Evolutionary conservation across 1,140 invertebrate species (phyloP), one percentile per base, ranked within the genome.

Genomic region (Heliconius nattereri): DNA sequence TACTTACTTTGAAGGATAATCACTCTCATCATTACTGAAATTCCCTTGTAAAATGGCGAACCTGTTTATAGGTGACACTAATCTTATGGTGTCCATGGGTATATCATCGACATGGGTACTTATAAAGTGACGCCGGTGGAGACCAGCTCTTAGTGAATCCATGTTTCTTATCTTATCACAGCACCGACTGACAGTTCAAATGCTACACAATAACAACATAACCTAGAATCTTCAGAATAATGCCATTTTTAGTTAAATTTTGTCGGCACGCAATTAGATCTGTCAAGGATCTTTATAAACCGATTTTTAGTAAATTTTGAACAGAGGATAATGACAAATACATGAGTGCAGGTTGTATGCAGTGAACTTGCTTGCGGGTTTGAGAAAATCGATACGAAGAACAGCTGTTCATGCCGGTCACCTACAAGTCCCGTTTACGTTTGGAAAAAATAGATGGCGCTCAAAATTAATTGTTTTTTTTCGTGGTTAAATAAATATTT

Each of bases 21-120:
- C 83, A 81, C 86, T 86, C 49, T 90, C 86, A 78, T 90, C 89
- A 79, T 82, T 81, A 82, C 78, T 89, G 73, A 91, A 89, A 81
- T 90, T 88, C 5, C 88, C 91, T 80, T 90, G 89, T 76, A 93
- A 90, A 81, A 92, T 87, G 8, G 90, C 85, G 76, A 92, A 90
- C 83, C 89, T 91, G 82, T 92, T 92, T 32, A 92, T 89, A 70
- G 92, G 92, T 20, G 92, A 90, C 19, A 92, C 90, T 29, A 94
- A 82, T 52, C 91, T 84, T 66, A 94, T 91, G 1, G 90, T 92
- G 45, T 93, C 91, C 84, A 92, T 88, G 0, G 90, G 88, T 16
- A 89, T 87, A 37, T 93, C 90, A 66, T 93, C 88, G 20, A 84
- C 76, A 75, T 89, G 86, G 70, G 85, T 90, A 74, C 90, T 92